phyloP scores from a whole-genome alignment of 2,888 invertebrate species.

The Allacma fusca region DNA sequence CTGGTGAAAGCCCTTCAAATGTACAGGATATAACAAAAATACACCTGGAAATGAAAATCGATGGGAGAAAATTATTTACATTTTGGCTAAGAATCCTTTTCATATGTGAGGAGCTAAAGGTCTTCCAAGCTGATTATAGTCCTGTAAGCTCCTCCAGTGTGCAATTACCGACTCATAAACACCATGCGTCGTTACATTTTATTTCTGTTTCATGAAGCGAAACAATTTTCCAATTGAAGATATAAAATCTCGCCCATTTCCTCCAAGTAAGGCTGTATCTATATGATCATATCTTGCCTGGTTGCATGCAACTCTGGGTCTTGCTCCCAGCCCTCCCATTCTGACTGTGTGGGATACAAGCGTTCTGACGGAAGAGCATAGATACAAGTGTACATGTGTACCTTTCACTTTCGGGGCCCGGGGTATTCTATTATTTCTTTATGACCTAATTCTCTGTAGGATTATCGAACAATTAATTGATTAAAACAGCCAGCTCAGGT shows the following conservation, averaged over 20 bases:
- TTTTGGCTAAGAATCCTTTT: not conserved
- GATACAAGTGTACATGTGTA: too few relatives aligned
- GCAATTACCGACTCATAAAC: not conserved
- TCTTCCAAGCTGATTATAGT: not conserved
- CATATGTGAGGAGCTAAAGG: slow-evolving; percentile 2
- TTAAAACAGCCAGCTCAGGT: not conserved
- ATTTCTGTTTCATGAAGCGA: slow-evolving; percentile 5
- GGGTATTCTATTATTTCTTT: not conserved
- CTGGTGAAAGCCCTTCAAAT: not conserved
- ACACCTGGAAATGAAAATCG: slow-evolving; percentile 19
- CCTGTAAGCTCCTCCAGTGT: not conserved
- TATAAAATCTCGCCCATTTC: not conserved
- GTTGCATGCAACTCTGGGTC: too few relatives aligned
- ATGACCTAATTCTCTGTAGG: not conserved
- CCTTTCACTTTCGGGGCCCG: not conserved
- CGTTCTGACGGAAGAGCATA: too few relatives aligned
- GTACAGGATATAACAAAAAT: not conserved
- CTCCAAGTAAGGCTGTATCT: not conserved
- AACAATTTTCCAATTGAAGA: not conserved
- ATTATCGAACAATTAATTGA: slow-evolving; percentile 4
- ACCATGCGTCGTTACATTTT: not conserved
- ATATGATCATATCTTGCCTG: too few relatives aligned
- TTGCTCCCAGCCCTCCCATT: too few relatives aligned
- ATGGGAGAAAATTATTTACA: slow-evolving; percentile 31
- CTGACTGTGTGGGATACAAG: too few relatives aligned